Evolutionary conservation across 1,140 invertebrate genomes (phyloP), one percentile per base, ranked within the genome.

Genomic region (Gryllus bimaculatus): DNA sequence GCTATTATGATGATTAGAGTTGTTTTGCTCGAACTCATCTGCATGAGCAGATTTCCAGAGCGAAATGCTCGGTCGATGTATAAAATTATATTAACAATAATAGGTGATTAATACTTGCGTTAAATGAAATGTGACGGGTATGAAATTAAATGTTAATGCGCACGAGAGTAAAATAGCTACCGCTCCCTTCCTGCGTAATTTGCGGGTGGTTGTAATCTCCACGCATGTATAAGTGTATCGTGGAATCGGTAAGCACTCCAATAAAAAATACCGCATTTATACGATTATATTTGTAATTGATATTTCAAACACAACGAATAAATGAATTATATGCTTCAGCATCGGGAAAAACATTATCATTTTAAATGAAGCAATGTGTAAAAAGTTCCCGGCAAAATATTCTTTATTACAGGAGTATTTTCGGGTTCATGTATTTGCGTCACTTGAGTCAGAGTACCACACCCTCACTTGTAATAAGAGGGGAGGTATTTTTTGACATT

Each of bases 101-200:
- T 66, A 66, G 54, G 54, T 66, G 54, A 66, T 66, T 66, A 66
- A 66, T 66, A 66, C 54, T 66, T 66, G 54, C 54, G 54, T 66
- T 66, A 66, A 66, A 66, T 66, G 54, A 66, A 66, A 18, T 18
- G 54, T 66, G 54, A 66, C 54, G 54, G 54, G 10, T 66, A 66
- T 18, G 54, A 66, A 66, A 66, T 66, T 66, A 66, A 66, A 66
- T 66, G 54, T 66, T 66, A 66, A 66, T 66, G 54, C 54, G 54
- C 7, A 2, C 54, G 54, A 2, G 54, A 66, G 18, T 66, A 66
- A 66, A 66, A 66, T 18, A 66, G 54, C 54, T 66, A 66, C 18
- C 54, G 10, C 54, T 18, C 54, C 18, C 10, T 18, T 13, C 54
- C 10, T 66, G 10, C 7, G 54, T 13, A 66, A 66, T 66, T 66